These are phyloP conservation scores for Tricholaema leucomelas DNA, from an alignment of 2,113 vertebrate genomes.

Conservation along the genomic window DNA sequence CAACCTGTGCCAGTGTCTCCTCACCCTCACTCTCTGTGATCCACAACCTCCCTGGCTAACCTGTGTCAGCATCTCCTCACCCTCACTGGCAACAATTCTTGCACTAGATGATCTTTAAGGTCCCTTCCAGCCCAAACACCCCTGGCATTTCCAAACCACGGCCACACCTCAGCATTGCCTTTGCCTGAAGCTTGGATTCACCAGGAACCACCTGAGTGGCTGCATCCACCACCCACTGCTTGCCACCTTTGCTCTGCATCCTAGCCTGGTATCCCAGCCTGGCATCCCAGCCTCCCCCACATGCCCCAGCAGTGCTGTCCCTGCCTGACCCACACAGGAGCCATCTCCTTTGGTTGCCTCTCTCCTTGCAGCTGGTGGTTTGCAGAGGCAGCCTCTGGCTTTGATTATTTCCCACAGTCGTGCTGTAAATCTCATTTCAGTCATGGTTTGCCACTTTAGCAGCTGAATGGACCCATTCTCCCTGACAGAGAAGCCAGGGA, in stretches of 20 bases:
- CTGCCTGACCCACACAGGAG: background rate
- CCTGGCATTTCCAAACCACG: rapidly evolving
- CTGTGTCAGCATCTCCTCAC: no score
- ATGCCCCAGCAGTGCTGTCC: background rate
- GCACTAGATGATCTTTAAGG: background rate
- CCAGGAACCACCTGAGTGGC: rapidly evolving
- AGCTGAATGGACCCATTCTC: conserved; percentile 18
- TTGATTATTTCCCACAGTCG: background rate
- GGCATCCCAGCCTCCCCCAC: background rate
- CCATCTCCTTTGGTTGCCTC: background rate
- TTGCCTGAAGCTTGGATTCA: rapidly evolving
- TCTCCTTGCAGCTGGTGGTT: background rate
- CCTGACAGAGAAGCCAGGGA: background rate
- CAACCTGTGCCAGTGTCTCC: no score
- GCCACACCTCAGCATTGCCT: background rate
- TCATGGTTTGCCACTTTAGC: background rate
- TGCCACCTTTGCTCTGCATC: background rate
- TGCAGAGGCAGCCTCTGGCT: background rate
- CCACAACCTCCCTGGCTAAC: no score
- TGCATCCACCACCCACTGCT: no score
- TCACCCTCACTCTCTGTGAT: no score
- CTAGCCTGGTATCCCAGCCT: no score
- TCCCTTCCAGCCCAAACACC: background rate
- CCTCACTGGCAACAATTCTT: no score
- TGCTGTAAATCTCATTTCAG: conserved; percentile 22